Evolutionary conservation across 2,797 vertebrate species (phyloP), one percentile per base, ranked within the genome.

Genomic region (Nyctalus aviator): DNA sequence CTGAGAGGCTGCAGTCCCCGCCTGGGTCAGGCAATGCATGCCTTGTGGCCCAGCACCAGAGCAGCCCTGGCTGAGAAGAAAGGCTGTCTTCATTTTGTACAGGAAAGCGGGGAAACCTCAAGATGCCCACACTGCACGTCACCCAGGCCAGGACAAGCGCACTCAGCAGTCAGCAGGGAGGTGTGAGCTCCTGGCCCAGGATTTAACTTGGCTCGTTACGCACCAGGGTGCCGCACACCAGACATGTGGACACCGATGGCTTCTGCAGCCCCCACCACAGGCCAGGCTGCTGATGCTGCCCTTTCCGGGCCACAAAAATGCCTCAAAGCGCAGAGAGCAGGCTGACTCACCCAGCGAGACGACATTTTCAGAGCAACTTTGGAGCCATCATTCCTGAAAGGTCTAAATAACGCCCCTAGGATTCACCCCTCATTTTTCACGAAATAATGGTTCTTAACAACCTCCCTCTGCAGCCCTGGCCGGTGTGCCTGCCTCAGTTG

Each of bases 301-400:
- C 32, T 90, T 94, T 93, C 79, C 1, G 3, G 66, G 50, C 93
- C 93, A 20, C 93, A 93, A 41, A 88, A 69, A 90, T 25, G 41
- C 44, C 44, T 55, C 44, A 3, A 15, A 88, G 85, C 71, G 85
- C 53, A 57, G 48, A 84, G 8, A 88, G 30, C 25, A 87, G 55
- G 12, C 8, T 4, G 1, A 90, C 81, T 55, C 9, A 15, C n/a
- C 71, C 18, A 8, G 23, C 50, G 32, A 25, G 59, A 78, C 9
- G 32, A 21, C 66, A 82, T 78, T 84, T 87, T 41, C 90, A 59
- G 48, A 89, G 79, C 17, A 11, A 53, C 30, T 66, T 75, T 5
- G 41, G 30, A 78, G 21, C 12, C 50, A 23, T 46, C 59, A 50
- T 3, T 30, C 32, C n/a, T 71, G 79, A 89, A 78, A 41, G 68